Conservation (phyloP, 2,888 invertebrate genomes). For the Papilio gigon region DNA sequence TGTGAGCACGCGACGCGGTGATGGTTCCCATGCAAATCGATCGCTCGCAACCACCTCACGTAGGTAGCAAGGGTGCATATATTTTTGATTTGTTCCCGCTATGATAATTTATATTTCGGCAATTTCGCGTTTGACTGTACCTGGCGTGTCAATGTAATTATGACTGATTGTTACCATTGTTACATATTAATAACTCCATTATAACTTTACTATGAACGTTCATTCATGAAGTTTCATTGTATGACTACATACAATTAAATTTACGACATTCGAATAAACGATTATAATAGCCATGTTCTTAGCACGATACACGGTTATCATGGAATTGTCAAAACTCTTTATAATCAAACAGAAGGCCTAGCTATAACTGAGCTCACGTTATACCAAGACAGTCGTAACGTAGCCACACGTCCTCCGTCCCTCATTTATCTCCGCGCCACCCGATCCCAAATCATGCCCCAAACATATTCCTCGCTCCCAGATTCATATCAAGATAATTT, state of each 20-base stretch:
- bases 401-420: conserved; percentile 52
- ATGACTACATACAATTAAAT: neutral
- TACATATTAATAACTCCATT: conserved; percentile 17
- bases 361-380: conserved; percentile 50
- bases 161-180: conserved; percentile 36
- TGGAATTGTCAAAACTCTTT: neutral
- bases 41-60: conserved; percentile 74
- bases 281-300: neutral
- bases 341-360: neutral
- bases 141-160: conserved; percentile 32
- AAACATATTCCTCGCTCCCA: conserved; percentile 63
- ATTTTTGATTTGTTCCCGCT: conserved; percentile 81
- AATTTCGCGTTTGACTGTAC: conserved; percentile 51
- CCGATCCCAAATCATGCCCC: conserved; percentile 62
- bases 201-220: neutral
- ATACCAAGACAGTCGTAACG: conserved; percentile 52
- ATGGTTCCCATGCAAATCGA: conserved; percentile 73
- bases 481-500: conserved; percentile 75
- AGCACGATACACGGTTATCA: neutral
- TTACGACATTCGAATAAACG: neutral
- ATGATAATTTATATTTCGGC: conserved; percentile 69
- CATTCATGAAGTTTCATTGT: neutral
- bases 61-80: conserved; percentile 80
- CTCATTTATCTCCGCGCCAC: conserved; percentile 65
- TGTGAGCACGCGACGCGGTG: conserved; percentile 76